A percentile compares a stretch with the other conserved stretches of the same genome.
Evolutionary conservation across 2,797 vertebrate species (phyloP).

Genomic region (Valencia hispanica): DNA sequence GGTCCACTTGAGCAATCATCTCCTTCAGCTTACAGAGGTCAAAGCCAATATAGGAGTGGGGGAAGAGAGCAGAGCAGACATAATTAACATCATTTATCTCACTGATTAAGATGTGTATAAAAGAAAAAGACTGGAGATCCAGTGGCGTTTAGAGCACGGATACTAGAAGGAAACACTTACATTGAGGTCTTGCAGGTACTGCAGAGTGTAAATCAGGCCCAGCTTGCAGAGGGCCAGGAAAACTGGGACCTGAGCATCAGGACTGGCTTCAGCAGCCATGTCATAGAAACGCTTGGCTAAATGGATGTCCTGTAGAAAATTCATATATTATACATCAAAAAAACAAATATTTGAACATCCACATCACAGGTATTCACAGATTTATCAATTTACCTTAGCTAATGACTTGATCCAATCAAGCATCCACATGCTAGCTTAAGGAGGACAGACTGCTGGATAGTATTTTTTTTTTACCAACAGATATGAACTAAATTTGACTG

Average conservation of each 20-base stretch:
- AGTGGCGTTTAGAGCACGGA: background rate
- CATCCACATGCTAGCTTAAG: no score
- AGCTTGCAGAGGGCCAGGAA: constrained; percentile 96
- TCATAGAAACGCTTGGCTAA: constrained; percentile 98
- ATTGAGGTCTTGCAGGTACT: constrained; percentile 91
- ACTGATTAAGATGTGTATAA: constrained; percentile 2
- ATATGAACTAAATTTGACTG: background rate
- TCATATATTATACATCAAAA: background rate
- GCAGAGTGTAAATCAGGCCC: constrained; percentile 89
- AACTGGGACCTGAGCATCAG: constrained; percentile 97
- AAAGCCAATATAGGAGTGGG: background rate
- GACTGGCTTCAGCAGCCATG: constrained; percentile 98
- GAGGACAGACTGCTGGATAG: no score
- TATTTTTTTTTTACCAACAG: background rate
- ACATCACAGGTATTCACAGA: background rate
- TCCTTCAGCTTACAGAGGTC: constrained; percentile 84
- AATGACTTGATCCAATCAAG: no score
- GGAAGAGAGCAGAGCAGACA: background rate
- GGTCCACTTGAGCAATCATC: constrained; percentile 88
- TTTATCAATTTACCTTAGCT: no score
- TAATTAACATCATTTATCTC: background rate
- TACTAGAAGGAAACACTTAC: constrained; percentile 80
- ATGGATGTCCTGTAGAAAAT: constrained; percentile 89
- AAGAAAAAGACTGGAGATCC: background rate
- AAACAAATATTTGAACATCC: background rate